phyloP scores from a whole-genome alignment of 1,140 invertebrate species.

The Pogonomyrmex barbatus region DNA sequence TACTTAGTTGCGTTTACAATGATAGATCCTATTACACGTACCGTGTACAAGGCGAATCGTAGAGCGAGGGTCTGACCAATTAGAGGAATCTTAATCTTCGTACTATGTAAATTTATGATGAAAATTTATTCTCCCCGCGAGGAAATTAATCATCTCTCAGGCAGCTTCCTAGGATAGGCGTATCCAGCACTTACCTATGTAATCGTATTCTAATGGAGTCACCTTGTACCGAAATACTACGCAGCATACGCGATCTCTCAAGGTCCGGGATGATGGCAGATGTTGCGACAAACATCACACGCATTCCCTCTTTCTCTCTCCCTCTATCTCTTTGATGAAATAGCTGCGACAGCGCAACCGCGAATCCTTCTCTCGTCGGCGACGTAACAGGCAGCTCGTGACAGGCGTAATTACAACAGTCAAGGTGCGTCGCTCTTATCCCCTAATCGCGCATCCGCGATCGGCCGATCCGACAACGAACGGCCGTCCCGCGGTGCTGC shows the following conservation, averaged over 20 bases:
- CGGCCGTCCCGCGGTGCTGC: slow-evolving; percentile 63
- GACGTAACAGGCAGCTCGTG: slow-evolving; percentile 59
- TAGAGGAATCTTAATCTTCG: background rate
- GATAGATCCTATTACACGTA: background rate
- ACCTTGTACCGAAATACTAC: slow-evolving; percentile 39
- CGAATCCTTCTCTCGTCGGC: slow-evolving; percentile 51
- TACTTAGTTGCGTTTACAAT: background rate
- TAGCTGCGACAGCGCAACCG: slow-evolving; percentile 44
- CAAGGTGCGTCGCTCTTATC: slow-evolving; percentile 57
- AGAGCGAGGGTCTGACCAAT: background rate
- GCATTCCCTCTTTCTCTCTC: background rate
- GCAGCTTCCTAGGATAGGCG: slow-evolving; percentile 28
- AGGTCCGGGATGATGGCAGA: slow-evolving; percentile 32
- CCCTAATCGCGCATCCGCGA: slow-evolving; percentile 67
- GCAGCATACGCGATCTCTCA: background rate
- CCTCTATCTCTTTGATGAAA: slow-evolving; percentile 45
- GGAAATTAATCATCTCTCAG: slow-evolving; percentile 36
- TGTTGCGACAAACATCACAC: slow-evolving; percentile 41
- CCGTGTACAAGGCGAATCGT: too few species aligned
- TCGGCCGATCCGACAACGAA: slow-evolving; percentile 63
- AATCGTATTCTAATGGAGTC: slow-evolving; percentile 58
- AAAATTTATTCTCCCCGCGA: slow-evolving; percentile 21
- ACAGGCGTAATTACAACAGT: slow-evolving; percentile 67
- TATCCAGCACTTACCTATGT: slow-evolving; percentile 5
- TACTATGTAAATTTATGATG: background rate